Evolutionary conservation across 1,140 invertebrate genomes (phyloP), one percentile per base, ranked within the genome.

Genomic region (Calephelis virginiensis): DNA sequence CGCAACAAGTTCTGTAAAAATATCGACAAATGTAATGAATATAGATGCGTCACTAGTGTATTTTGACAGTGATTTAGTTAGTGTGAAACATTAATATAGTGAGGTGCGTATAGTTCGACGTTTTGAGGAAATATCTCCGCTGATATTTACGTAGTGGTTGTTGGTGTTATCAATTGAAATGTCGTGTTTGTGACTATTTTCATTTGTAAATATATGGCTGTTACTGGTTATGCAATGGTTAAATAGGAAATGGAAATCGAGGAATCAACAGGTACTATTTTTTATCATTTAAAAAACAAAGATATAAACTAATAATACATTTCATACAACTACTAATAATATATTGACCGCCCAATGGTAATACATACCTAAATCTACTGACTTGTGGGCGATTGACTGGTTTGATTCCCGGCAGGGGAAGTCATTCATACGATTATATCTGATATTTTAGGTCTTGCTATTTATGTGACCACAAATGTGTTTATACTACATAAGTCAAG

Each of bases 11-110:
- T 56, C 17, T 37, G 56, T 37, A 59, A 59, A 59, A 59, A 59
- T 59, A 59, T 59, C 56, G 56, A 59, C 56, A 59, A 59, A 13
- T 28, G 37, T 59, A 38, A 59, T 12, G 10, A 59, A 59, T 8
- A 59, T 38, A 40, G 38, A 59, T 59, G 38, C 56, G 37, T 40
- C 56, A 59, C 56, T 59, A 59, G 53, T 28, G 56, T 59, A 59
- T 59, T 59, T 59, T 59, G 56, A 59, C 56, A 59, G 56, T 59
- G 56, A 59, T 59, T 59, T 59, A 38, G 56, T n/a, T 59, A 12
- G 56, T 38, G 56, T 59, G 37, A 59, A 59, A 37, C 38, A 28
- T 38, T 38, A 59, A 38, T 59, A 59, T 40, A 40, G 56, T 59
- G 37, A 38, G 38, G 56, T 59, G 56, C 53, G 53, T 56, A 56